Evolutionary conservation across 2,113 vertebrate genomes (phyloP).

Genomic region (Athene noctua): DNA sequence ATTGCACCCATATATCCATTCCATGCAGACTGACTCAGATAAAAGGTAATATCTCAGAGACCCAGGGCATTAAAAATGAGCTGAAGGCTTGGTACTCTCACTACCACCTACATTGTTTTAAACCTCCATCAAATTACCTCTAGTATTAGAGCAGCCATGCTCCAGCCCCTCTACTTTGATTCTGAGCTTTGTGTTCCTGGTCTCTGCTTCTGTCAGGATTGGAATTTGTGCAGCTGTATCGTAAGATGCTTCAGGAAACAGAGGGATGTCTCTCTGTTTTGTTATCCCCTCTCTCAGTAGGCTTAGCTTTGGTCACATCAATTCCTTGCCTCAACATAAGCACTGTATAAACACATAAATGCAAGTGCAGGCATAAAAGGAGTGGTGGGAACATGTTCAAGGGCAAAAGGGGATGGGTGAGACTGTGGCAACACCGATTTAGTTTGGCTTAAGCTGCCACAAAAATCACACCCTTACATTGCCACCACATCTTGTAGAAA

Average conservation of each 20-base stretch:
- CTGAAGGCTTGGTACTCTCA: background rate
- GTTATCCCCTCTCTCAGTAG: background rate
- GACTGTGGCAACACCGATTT: background rate
- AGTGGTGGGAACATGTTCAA: background rate
- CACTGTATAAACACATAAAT: background rate
- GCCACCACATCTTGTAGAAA: background rate
- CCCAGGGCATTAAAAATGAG: background rate
- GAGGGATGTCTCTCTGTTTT: background rate
- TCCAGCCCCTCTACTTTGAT: background rate
- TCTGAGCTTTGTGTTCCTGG: background rate
- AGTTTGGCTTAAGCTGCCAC: background rate
- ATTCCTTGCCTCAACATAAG: background rate
- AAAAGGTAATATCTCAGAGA: background rate
- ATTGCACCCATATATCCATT: background rate
- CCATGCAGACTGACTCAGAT: background rate
- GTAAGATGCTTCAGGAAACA: background rate
- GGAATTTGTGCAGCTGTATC: background rate
- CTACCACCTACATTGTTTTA: background rate
- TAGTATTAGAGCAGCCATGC: background rate
- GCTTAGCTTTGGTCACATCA: background rate
- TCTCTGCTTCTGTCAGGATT: background rate
- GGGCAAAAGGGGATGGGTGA: background rate
- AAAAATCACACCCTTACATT: background rate
- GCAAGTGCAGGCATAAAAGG: background rate
- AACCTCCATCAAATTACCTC: background rate